These are phyloP conservation scores for Hypanus sabinus DNA, from an alignment of 2,113 vertebrate species.

Conservation along the genomic window DNA sequence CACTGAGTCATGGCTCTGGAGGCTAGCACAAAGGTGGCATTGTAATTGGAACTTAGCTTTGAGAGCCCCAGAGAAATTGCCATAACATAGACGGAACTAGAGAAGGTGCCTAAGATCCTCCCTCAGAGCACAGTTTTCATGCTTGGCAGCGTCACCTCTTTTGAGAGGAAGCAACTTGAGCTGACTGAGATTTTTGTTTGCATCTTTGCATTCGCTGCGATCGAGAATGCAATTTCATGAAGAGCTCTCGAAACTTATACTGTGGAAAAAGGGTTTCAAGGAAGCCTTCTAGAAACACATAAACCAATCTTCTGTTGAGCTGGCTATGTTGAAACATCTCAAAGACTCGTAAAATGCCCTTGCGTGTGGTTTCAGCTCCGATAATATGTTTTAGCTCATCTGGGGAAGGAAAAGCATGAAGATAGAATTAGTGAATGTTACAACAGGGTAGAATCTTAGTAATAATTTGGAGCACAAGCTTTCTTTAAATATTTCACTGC, in stretches of 20 bases:
- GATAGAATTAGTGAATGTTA: neutral
- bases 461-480: neutral
- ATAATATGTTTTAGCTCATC: slow-evolving; percentile 77
- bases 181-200: slow-evolving; percentile 78
- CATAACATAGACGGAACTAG: slow-evolving; percentile 50
- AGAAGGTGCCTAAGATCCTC: slow-evolving; percentile 53
- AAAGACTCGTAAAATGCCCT: slow-evolving; percentile 94
- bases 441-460: neutral
- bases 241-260: slow-evolving; percentile 93
- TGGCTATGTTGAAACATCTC: slow-evolving; percentile 98
- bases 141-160: slow-evolving; percentile 87
- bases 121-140: slow-evolving; percentile 44
- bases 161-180: slow-evolving; percentile 70
- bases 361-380: slow-evolving; percentile 77
- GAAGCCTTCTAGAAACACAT: slow-evolving; percentile 94
- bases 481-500: neutral
- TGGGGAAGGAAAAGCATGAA: slow-evolving; percentile 43
- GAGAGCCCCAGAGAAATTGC: slow-evolving; percentile 58
- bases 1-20: slow-evolving; percentile 30
- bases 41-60: slow-evolving; percentile 46
- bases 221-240: slow-evolving; percentile 90
- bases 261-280: slow-evolving; percentile 95
- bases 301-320: slow-evolving; percentile 88
- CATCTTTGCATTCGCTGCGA: slow-evolving; percentile 84
- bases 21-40: slow-evolving; percentile 30